A percentile compares a stretch with the other conserved stretches of the same genome.
Conservation (phyloP, 2,113 vertebrate species). For the Callorhinus ursinus region DNA sequence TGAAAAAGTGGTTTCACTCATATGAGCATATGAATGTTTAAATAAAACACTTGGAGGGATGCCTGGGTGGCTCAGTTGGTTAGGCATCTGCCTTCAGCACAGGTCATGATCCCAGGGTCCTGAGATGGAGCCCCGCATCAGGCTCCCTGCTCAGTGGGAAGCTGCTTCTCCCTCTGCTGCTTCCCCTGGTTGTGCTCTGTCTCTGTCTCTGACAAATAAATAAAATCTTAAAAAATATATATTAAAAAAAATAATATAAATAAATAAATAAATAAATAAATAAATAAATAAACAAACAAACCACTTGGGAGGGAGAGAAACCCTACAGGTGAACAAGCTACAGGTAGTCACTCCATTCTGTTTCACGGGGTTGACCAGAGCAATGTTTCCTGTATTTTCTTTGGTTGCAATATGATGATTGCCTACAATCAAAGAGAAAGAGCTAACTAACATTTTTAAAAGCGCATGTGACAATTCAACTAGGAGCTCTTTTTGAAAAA, state of each 20-base stretch:
- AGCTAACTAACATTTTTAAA: constrained; percentile 57
- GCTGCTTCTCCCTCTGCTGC: background rate
- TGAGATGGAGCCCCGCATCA: no score
- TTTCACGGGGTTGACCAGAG: background rate
- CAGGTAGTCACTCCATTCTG: constrained; percentile 33
- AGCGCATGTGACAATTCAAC: constrained; percentile 51
- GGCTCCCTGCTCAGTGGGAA: no score
- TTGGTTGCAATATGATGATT: constrained; percentile 29
- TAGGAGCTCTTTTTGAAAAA: constrained; percentile 47
- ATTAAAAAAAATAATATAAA: background rate
- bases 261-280: background rate
- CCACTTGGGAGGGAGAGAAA: constrained; percentile 51
- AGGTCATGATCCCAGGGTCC: no score
- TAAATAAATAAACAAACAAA: background rate
- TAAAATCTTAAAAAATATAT: background rate
- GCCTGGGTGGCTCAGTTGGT: no score
- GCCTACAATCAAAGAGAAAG: constrained; percentile 55
- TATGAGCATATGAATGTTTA: constrained; percentile 41
- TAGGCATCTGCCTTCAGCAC: no score
- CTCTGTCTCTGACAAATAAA: background rate
- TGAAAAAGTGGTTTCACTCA: constrained; percentile 63
- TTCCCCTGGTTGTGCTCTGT: background rate
- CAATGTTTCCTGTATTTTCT: constrained; percentile 8
- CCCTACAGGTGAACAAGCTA: constrained; percentile 53
- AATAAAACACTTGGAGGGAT: constrained; percentile 32